Evolutionary conservation across 2,797 vertebrate genomes (phyloP), one percentile per base, ranked within the genome.

Genomic region (Percopsis omiscomaycus): DNA sequence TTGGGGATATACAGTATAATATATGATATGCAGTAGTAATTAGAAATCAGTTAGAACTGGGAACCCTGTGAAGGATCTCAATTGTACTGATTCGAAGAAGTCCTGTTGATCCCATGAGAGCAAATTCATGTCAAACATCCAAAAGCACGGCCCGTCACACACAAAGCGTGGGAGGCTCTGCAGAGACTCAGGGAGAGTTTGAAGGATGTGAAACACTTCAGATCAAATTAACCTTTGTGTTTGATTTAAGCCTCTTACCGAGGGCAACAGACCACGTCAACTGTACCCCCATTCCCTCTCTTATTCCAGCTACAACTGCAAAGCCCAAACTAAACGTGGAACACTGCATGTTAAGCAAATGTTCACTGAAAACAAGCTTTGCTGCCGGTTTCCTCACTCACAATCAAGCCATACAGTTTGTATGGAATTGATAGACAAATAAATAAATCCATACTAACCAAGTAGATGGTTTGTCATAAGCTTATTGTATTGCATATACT

Each of bases 191-290:
- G 45, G 54, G 44, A 66, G 77, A 45, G 45, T 10, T 27, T 54
- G 71, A 71, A n/a, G 64, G 62, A 74, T 54, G 73, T 70, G 55
- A 55, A 79, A 52, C 0, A 48, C 61, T 82, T 75, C 68, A 68
- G 66, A 68, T 79, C 64, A 81, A 81, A 82, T 75, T 70, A 81
- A 75, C 81, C 63, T 82, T 83, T 37, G 63, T 82, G 74, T 85
- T 82, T 75, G 79, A 83, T 80, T 80, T 87, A 89, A 92, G 84
- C 86, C 78, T 86, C 88, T 88, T 86, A 82, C 55, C 65, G 68
- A 66, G 22, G 22, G 68, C 64, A 48, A 69, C 80, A 74, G 69
- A 69, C 29, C 63, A 59, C 29, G 42, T 15, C 29, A 12, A 53
- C 28, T 42, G 44, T 45, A 12, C 46, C n/a, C 60, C 62, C 66